Percentiles rank a stretch among this genome's conserved stretches.
phyloP scores from a whole-genome alignment of 2,888 invertebrate genomes.

The Aleiodes testaceus region DNA sequence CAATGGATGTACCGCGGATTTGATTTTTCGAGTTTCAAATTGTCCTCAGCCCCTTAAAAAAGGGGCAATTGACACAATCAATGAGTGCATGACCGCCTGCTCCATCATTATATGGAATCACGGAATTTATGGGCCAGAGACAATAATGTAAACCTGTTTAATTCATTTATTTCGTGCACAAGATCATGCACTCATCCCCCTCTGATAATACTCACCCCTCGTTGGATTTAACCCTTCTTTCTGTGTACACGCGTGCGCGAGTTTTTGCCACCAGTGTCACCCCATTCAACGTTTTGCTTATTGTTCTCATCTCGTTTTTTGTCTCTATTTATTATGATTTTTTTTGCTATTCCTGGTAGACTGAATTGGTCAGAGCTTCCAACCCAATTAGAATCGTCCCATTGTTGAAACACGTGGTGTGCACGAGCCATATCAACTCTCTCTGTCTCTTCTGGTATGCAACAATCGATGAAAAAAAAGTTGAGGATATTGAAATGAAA shows the following conservation, averaged over 20 bases:
- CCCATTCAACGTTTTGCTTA: slow-evolving; percentile 60
- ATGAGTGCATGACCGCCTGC: slow-evolving; percentile 25
- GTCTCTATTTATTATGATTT: slow-evolving; percentile 40
- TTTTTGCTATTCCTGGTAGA: slow-evolving; percentile 33
- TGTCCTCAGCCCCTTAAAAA: slow-evolving; percentile 21
- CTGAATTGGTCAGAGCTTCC: slow-evolving; percentile 56
- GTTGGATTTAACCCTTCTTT: slow-evolving; percentile 40
- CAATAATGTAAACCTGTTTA: neutral
- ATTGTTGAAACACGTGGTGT: slow-evolving; percentile 72
- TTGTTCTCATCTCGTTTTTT: slow-evolving; percentile 53
- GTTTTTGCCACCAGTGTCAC: slow-evolving; percentile 27
- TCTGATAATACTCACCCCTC: slow-evolving; percentile 34
- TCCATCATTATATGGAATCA: too few relatives aligned
- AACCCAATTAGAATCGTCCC: slow-evolving; percentile 71
- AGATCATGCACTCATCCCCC: slow-evolving; percentile 26
- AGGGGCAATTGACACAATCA: slow-evolving; percentile 33
- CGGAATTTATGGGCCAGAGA: too few relatives aligned
- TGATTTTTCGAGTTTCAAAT: slow-evolving; percentile 70
- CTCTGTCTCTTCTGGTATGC: neutral
- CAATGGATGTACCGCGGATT: slow-evolving; percentile 62
- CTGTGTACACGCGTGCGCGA: slow-evolving; percentile 29
- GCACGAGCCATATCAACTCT: slow-evolving; percentile 64
- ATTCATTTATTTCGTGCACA: slow-evolving; percentile 2
- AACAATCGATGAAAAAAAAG: neutral
- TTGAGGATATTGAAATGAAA: neutral